Conservation (phyloP, 1,140 invertebrate species). For the Euwallacea fornicatus region DNA sequence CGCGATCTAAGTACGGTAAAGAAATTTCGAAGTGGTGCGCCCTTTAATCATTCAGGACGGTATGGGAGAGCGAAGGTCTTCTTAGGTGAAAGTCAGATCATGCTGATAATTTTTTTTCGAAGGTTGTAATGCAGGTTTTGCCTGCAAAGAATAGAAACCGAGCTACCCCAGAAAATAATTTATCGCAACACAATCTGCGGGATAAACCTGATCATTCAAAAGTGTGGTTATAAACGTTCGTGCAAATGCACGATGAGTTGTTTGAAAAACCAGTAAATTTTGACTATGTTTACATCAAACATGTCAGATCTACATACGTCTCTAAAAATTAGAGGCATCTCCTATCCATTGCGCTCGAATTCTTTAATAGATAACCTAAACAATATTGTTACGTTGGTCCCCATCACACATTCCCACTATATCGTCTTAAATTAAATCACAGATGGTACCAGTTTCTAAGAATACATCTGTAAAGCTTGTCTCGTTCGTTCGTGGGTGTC, state of each 20-base stretch:
- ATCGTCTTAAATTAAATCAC: constrained; percentile 13
- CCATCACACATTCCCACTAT: neutral
- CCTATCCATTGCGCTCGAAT: too few relatives aligned
- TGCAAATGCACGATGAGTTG: too few relatives aligned
- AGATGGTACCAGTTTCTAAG: constrained; percentile 16
- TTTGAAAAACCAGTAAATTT: too few relatives aligned
- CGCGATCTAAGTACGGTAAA: neutral
- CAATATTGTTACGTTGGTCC: neutral
- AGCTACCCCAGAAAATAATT: too few relatives aligned
- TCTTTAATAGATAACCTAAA: constrained; percentile 6
- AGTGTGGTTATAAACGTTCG: too few relatives aligned
- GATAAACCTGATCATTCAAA: too few relatives aligned
- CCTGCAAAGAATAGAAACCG: too few relatives aligned
- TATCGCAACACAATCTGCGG: too few relatives aligned
- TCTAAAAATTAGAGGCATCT: too few relatives aligned
- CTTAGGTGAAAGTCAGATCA: neutral
- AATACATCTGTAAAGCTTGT: constrained; percentile 16
- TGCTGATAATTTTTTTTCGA: neutral
- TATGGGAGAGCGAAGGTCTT: neutral
- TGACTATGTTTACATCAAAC: too few relatives aligned
- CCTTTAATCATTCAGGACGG: neutral
- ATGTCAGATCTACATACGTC: too few relatives aligned
- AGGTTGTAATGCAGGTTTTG: too few relatives aligned
- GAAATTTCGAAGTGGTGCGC: neutral
- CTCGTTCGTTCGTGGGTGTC: constrained; percentile 8